phyloP scores from a whole-genome alignment of 2,888 invertebrate genomes.

The Melanotus villosus region DNA sequence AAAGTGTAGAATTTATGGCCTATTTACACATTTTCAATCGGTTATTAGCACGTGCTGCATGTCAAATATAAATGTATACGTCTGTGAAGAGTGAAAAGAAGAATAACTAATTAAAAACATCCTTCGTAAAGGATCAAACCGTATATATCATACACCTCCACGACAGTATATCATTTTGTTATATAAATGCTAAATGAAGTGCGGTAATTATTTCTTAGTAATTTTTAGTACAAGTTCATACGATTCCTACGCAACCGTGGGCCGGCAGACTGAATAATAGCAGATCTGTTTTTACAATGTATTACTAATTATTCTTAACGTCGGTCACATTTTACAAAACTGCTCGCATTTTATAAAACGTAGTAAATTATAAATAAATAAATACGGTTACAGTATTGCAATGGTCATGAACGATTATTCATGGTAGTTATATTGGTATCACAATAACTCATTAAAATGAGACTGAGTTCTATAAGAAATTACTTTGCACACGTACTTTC shows the following conservation, averaged over 20 bases:
- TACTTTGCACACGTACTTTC: constrained; percentile 24
- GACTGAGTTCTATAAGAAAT: constrained; percentile 23
- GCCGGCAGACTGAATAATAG: neutral
- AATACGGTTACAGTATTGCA: neutral
- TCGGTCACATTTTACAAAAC: no score
- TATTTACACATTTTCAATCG: no score
- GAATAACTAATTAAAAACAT: constrained; percentile 28
- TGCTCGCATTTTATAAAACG: no score
- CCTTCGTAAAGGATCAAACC: constrained; percentile 50
- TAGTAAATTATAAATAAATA: no score
- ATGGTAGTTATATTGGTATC: constrained; percentile 26
- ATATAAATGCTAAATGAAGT: constrained; percentile 59
- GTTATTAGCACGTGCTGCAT: no score
- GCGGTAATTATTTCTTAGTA: constrained; percentile 54
- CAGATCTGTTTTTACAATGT: no score
- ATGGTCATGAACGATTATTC: constrained; percentile 20
- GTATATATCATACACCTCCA: constrained; percentile 57
- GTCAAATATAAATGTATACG: no score
- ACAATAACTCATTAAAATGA: constrained; percentile 39
- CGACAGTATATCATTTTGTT: constrained; percentile 54
- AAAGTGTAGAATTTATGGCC: no score
- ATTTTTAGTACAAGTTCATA: constrained; percentile 42
- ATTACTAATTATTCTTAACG: no score
- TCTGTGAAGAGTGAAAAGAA: no score
- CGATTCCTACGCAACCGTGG: constrained; percentile 36